Conservation (phyloP, 2,113 vertebrate genomes). For the Acinonyx jubatus region DNA sequence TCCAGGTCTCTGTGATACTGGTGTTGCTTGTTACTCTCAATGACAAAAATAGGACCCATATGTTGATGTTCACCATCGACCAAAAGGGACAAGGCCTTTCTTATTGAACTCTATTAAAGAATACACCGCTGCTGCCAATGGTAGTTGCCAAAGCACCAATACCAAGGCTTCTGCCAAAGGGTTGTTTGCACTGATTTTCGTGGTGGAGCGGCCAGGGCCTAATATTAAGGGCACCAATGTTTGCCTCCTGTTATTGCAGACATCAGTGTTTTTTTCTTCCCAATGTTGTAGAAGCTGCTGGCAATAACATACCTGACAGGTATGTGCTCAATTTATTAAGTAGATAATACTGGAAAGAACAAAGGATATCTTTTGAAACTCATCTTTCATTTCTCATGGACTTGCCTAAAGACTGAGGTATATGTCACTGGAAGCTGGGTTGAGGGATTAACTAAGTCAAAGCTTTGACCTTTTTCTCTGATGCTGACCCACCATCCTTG, state of each 20-base stretch:
- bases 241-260: not conserved
- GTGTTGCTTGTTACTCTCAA: not conserved
- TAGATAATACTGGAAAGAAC: not conserved
- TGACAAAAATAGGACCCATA: not conserved
- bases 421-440: not conserved
- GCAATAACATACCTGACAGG: not conserved
- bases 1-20: not conserved
- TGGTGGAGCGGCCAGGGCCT: too few species aligned
- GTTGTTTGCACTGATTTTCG: not conserved
- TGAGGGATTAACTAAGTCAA: not conserved
- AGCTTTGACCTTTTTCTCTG: not conserved
- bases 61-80: not conserved
- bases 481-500: slow-evolving; percentile 29
- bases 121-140: rapidly evolving
- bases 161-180: not conserved
- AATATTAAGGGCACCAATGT: rapidly evolving
- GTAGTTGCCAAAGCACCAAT: not conserved
- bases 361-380: not conserved
- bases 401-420: not conserved
- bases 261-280: not conserved
- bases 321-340: not conserved
- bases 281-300: not conserved
- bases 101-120: not conserved
- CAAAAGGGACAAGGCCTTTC: not conserved
- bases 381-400: not conserved